Percentiles rank a stretch among this genome's conserved stretches.
phyloP scores from a whole-genome alignment of 2,113 vertebrate genomes.

The Pteropus alecto region DNA sequence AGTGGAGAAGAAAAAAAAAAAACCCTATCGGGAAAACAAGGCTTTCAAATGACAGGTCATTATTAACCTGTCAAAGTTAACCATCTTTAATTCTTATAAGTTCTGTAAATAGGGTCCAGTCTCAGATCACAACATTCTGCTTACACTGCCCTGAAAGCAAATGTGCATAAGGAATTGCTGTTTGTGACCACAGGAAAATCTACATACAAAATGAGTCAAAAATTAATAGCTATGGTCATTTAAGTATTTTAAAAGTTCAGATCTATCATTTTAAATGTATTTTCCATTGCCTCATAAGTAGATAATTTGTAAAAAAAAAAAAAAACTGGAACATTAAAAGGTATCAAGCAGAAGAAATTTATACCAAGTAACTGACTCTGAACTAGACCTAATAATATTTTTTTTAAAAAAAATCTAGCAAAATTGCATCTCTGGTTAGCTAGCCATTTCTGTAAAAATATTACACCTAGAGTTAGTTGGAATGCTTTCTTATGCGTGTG shows the following conservation, averaged over 20 bases:
- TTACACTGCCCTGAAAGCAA: neutral
- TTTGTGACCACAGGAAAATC: neutral
- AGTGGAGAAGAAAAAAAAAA: neutral
- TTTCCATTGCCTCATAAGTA: neutral
- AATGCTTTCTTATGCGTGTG: neutral
- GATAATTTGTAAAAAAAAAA: neutral
- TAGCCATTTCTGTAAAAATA: neutral
- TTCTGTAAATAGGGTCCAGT: neutral
- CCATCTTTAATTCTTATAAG: neutral
- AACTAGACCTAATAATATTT: neutral
- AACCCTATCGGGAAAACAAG: neutral
- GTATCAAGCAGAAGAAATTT: neutral
- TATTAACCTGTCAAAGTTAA: slow-evolving; percentile 24
- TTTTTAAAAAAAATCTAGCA: neutral
- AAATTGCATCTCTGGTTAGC: neutral
- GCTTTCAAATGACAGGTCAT: neutral
- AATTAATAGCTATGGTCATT: neutral
- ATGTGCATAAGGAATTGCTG: neutral
- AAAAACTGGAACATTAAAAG: neutral
- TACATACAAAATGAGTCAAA: neutral
- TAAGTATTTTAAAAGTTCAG: neutral
- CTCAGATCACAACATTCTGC: neutral
- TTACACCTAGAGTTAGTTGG: neutral
- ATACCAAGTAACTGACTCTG: neutral
- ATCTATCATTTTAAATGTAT: neutral